phyloP scores from a whole-genome alignment of 2,113 vertebrate genomes.

The Bubalus kerabau region DNA sequence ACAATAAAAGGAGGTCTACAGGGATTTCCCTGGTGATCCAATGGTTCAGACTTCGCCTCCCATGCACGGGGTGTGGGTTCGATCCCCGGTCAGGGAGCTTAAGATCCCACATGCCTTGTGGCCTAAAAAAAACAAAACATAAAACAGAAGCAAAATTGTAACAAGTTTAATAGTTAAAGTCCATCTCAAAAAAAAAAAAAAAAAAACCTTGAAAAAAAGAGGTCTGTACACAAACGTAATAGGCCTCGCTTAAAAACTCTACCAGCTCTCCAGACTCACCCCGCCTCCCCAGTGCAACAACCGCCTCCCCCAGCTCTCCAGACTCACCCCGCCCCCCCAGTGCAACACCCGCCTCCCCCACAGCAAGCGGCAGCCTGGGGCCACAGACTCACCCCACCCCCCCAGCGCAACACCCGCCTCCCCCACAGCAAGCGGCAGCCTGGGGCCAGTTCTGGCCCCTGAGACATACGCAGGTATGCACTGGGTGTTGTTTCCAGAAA shows the following conservation, averaged over 20 bases:
- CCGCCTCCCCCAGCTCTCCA: no score
- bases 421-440: not conserved
- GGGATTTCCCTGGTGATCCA: not conserved
- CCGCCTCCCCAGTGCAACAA: not conserved
- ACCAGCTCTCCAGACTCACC: not conserved
- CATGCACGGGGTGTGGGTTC: not conserved
- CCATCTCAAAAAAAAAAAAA: not conserved
- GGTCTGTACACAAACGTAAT: not conserved
- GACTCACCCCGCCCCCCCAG: no score
- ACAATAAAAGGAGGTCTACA: not conserved
- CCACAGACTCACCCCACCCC: not conserved
- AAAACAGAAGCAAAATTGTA: not conserved
- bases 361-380: fast-evolving
- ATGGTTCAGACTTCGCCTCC: not conserved
- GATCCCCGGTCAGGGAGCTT: not conserved
- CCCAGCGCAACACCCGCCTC: no score
- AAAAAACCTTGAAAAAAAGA: not conserved
- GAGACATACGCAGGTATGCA: no score
- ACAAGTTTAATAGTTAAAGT: not conserved
- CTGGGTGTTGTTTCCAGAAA: not conserved
- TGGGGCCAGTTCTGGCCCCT: not conserved
- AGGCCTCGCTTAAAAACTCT: not conserved
- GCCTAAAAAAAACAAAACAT: not conserved
- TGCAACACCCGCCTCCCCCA: not conserved
- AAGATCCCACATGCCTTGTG: not conserved